Base-by-base conservation (phyloP, 2,113 vertebrate species). In the cattle (Bos taurus) region DNA sequence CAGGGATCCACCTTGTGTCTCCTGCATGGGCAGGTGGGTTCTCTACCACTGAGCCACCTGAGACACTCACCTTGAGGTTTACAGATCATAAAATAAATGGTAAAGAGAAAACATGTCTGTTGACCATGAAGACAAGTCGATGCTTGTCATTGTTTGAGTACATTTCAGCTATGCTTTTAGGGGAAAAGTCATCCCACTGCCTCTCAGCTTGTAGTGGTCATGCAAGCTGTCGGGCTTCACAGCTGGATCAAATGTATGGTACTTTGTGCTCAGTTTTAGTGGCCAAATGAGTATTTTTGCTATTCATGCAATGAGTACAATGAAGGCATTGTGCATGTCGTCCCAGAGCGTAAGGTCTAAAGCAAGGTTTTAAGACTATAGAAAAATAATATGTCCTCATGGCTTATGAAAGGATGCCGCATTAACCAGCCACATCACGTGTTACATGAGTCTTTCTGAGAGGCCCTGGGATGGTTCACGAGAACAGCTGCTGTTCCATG, bases 221-320 rank as follows among this genome's bases (percentile, higher is more conserved):
- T 30, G 0, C 59, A 0, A 3, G 7, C 62, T 43, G 0, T 30
- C 2, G 0, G 40, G n/a, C 43, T 17, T 67, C 13, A n/a, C 2
- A 56, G 46, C 64, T 33, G 11, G 21, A 21, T 25, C 64, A 50
- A 3, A 33, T 12, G 28, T 36, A 4, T 7, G 17, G 25, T 28
- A 13, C 3, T 56, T 33, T 46, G 5, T 36, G 14, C n/a, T 94
- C 26, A 23, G 4, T 92, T 48, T 90, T 54, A 33, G 54, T 50
- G 26, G 57, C 21, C 46, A 40, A 26, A 74, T 57, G 84, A 77
- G 9, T 81, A 2, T 21, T 40, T 80, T 40, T 77, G 25, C 67
- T 82, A 0, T 77, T 57, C 5, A 0, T 3, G 74, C 59, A 85
- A 57, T 33, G 21, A 43, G 54, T 14, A 17, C 43, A 21, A 30